Percentiles rank a stretch among this genome's conserved stretches.
phyloP scores from a whole-genome alignment of 2,888 invertebrate genomes.

The Limnephilus auricula region DNA sequence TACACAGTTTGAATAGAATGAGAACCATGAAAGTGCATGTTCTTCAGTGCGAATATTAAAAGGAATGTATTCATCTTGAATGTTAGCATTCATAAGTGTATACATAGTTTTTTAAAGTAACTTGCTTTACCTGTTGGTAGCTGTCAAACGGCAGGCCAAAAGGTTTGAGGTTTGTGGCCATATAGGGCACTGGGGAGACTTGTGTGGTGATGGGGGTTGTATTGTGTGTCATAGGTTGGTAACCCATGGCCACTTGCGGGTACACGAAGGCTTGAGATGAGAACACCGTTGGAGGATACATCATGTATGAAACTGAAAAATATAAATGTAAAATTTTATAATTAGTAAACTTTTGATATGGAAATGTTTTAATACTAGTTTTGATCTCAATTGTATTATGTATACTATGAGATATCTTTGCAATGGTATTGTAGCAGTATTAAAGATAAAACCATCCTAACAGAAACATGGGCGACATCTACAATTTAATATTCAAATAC shows the following conservation, averaged over 20 bases:
- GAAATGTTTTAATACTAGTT: no score
- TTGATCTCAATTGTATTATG: no score
- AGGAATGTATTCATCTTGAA: no score
- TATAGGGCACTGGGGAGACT: slow-evolving; percentile 61
- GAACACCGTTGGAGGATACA: slow-evolving; percentile 75
- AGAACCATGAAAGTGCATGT: no score
- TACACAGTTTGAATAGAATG: no score
- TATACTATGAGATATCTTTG: no score
- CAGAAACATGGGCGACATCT: no score
- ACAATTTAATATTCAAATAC: no score
- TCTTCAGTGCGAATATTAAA: no score
- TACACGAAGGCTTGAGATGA: slow-evolving; percentile 79
- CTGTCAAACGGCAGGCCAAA: slow-evolving; percentile 55
- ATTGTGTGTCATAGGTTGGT: slow-evolving; percentile 68
- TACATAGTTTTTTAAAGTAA: neutral
- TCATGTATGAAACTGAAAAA: slow-evolving; percentile 80
- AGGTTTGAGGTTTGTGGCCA: slow-evolving; percentile 35
- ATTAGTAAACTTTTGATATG: neutral
- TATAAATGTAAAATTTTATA: neutral
- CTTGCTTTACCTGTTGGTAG: slow-evolving; percentile 58
- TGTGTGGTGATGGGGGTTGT: slow-evolving; percentile 67
- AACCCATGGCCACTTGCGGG: slow-evolving; percentile 74
- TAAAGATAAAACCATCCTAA: no score
- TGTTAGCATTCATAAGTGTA: no score
- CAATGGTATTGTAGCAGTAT: no score